Base-by-base conservation (phyloP, 92 coral and sea anemone species). In the Galaxea fascicularis region DNA sequence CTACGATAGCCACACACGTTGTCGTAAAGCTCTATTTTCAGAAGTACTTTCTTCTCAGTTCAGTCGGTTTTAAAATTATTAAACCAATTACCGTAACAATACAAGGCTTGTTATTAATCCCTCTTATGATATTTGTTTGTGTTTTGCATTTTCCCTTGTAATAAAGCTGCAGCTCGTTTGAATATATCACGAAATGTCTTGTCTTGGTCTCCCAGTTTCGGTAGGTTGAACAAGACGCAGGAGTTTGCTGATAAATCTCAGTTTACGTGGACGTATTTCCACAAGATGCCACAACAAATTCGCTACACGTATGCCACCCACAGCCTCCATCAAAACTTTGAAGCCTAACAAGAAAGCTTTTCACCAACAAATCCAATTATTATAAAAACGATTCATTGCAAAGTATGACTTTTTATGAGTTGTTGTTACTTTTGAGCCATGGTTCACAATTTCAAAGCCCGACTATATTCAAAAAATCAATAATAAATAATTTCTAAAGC, bases 1-100 rank as follows among this genome's bases (percentile, higher is more conserved):
- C 70, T 31, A 27, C 13, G 29, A 27, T 65, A 67, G 11, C 73
- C 73, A 67, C 73, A 67, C 73, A 67, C 73, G 51, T 31, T 30
- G 51, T 21, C 4, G 3, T 27, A 65, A 28, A 26, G 14, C 45
- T 4, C 26, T 67, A 10, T 31, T 78, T 44, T 44, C 72, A 64
- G 22, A 52, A 52, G 26, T 21, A 26, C 54, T 63, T 45, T 62
- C 30, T 31, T 0, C 15, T 9, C 10, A 25, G 46, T 63, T 41
- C 20, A 18, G 58, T 78, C 60, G 53, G 69, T 39, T 59, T 78
- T 51, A 13, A 11, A 24, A 21, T 2, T 46, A 44, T 25, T 41
- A 39, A 60, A 41, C 49, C 71, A n/a, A 62, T 62, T 41, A 62
- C 21, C 41, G 41, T 35, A 29, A 15, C 39, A 12, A 21, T 60